Evolutionary conservation across 2,113 vertebrate genomes (phyloP), one percentile per base, ranked within the genome.

Genomic region (Gallinago paraguaiae): DNA sequence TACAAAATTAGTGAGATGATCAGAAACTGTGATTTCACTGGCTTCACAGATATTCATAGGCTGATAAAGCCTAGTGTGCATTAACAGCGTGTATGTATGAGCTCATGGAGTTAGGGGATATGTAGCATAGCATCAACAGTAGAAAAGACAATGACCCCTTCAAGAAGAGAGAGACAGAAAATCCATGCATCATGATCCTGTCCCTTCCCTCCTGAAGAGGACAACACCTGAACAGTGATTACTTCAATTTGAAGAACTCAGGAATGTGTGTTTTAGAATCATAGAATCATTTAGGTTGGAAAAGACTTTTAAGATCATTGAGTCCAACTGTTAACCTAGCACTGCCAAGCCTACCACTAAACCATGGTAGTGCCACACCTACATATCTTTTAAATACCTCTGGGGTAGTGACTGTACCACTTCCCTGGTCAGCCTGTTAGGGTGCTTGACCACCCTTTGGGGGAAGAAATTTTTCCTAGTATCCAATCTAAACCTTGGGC

Each of bases 181-280:
- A 88, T 28, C 22, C 41, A 30, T 0, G 1, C 11, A 18, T 37
- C 0, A 0, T 87, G 60, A 57, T 45, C 51, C 13, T 69, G 10
- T 80, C 37, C 46, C 10, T 67, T 39, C 39, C 9, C 9, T 65
- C 13, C 24, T 25, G 19, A 82, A 86, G 39, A 48, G 18, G 35
- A 56, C 23, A 86, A 18, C 37, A 72, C 10, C 39, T 64, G 22
- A 5, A 20, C 17, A 45, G 41, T 18, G 39, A 57, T 54, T 45
- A 7, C 46, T 84, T n/a, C 59, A 35, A 15, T 69, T n/a, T 77
- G n/a, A 77, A 51, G 30, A 88, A 61, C 18, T 64, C 33, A 13
- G 6, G 7, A 33, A 27, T 51, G 9, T 45, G 13, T 48, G 13
- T 5, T 76, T 61, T 77, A 63, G 30, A 76, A 86, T 63, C 53